Conservation (phyloP, 2,888 invertebrate genomes). For the Thereva nobilitata region DNA sequence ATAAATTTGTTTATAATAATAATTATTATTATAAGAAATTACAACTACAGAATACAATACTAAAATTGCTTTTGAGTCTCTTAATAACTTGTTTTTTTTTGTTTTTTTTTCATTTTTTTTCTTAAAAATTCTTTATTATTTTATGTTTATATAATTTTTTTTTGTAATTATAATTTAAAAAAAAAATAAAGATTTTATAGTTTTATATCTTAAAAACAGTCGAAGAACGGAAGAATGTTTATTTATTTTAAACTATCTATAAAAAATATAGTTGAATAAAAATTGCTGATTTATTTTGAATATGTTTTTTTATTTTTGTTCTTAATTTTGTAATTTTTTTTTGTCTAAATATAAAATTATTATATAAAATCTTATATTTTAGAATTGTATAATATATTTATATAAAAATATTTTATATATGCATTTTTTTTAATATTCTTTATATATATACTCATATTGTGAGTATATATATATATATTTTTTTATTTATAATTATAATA, state of each 20-base stretch:
- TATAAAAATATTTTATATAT: background rate
- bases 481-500: constrained; percentile 32
- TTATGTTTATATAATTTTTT: background rate
- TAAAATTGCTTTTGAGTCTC: constrained; percentile 37
- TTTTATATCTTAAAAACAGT: no score
- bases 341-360: constrained; percentile 1
- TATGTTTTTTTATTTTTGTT: constrained; percentile 6
- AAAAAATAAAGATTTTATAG: no score
- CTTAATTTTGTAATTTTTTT: background rate
- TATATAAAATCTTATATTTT: constrained; percentile 1
- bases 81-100: no score
- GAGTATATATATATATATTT: background rate
- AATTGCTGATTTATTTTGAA: constrained; percentile 4
- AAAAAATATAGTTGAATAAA: no score
- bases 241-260: no score
- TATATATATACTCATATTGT: background rate
- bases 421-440: background rate
- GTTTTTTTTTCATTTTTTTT: no score
- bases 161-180: background rate
- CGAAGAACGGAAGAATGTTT: no score
- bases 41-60: constrained; percentile 27
- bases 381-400: constrained; percentile 2
- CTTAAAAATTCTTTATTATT: constrained; percentile 3
- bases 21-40: constrained; percentile 9
- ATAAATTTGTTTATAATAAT: background rate